These are phyloP conservation scores for Dysdera silvatica DNA, from an alignment of 1,140 invertebrate genomes.

Conservation along the genomic window DNA sequence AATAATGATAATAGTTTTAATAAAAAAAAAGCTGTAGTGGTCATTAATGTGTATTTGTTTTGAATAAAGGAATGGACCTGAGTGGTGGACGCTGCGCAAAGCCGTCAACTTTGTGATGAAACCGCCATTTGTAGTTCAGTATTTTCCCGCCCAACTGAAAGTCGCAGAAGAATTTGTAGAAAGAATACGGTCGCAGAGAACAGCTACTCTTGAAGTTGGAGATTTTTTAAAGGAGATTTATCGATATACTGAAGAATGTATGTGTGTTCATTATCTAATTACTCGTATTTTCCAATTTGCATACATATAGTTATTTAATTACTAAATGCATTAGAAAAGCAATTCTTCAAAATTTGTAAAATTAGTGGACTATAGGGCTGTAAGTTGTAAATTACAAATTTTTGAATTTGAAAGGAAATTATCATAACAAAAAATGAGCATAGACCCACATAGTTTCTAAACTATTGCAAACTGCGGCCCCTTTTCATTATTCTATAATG, in stretches of 20 bases:
- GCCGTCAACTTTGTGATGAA: conserved; percentile 66
- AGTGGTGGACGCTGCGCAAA: conserved; percentile 69
- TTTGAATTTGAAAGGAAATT: too few relatives aligned
- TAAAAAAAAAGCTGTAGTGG: neutral
- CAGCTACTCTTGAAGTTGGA: conserved; percentile 37
- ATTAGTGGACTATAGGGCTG: too few relatives aligned
- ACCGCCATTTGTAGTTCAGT: conserved; percentile 57
- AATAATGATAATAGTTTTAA: too few relatives aligned
- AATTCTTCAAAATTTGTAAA: too few relatives aligned
- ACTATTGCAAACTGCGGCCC: too few relatives aligned
- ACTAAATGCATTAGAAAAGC: too few relatives aligned
- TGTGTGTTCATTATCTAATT: conserved; percentile 35
- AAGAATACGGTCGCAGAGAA: conserved; percentile 23
- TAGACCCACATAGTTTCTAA: too few relatives aligned
- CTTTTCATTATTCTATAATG: too few relatives aligned
- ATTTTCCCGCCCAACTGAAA: conserved; percentile 54
- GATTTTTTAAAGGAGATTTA: conserved; percentile 64
- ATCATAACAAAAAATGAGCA: too few relatives aligned
- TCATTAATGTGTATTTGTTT: neutral
- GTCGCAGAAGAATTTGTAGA: conserved; percentile 58
- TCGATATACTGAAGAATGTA: conserved; percentile 69
- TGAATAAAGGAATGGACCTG: conserved; percentile 62
- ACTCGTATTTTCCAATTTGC: neutral
- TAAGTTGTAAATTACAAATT: too few relatives aligned
- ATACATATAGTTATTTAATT: neutral